Percentiles rank a stretch among this genome's conserved stretches.
Conservation (phyloP, 2,888 invertebrate species). For the Parochlus steinenii region DNA sequence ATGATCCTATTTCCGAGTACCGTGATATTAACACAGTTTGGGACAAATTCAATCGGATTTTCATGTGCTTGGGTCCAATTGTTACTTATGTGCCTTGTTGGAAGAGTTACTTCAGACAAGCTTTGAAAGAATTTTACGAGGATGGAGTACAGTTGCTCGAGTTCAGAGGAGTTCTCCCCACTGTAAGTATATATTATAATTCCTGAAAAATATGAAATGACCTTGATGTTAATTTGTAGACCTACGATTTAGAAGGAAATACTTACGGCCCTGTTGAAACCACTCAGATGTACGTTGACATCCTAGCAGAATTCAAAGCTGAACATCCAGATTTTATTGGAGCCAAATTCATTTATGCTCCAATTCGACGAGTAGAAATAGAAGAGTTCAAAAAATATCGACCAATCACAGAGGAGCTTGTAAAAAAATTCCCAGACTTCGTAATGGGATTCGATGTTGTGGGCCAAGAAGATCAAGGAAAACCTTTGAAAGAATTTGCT, state of each 20-base stretch:
- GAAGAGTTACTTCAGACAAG: slow-evolving; percentile 47
- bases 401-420: slow-evolving; percentile 19
- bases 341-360: slow-evolving; percentile 51
- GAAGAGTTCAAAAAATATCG: slow-evolving; percentile 32
- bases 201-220: background rate
- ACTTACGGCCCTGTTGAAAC: slow-evolving; percentile 36
- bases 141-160: slow-evolving; percentile 58
- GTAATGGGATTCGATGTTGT: slow-evolving; percentile 68
- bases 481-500: slow-evolving; percentile 42
- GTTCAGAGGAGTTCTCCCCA: slow-evolving; percentile 43
- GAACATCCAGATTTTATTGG: slow-evolving; percentile 50
- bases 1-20: slow-evolving; percentile 34
- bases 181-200: slow-evolving; percentile 18
- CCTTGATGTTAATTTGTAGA: slow-evolving; percentile 15
- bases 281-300: slow-evolving; percentile 38
- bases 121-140: slow-evolving; percentile 39
- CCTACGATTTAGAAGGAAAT: slow-evolving; percentile 50
- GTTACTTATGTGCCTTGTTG: slow-evolving; percentile 45
- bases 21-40: slow-evolving; percentile 40
- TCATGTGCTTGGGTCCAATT: slow-evolving; percentile 35
- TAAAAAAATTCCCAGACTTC: slow-evolving; percentile 40
- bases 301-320: slow-evolving; percentile 37
- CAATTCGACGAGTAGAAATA: slow-evolving; percentile 32
- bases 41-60: slow-evolving; percentile 38
- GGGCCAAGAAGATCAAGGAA: slow-evolving; percentile 58